phyloP scores from a whole-genome alignment of 2,113 vertebrate genomes.

The Sylvilagus bachmani region DNA sequence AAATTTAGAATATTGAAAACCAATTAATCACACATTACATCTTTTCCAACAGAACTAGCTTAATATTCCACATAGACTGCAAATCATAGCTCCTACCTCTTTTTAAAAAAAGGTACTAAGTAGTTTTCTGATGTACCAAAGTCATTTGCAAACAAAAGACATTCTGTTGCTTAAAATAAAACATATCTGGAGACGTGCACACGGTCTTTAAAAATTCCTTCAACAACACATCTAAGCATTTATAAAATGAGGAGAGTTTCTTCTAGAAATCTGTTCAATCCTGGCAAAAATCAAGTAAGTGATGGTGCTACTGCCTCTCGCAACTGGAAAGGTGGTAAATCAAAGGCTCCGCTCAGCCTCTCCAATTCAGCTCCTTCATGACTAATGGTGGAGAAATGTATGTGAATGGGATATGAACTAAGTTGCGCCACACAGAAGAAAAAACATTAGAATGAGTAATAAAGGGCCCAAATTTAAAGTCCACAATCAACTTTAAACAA shows the following conservation, averaged over 20 bases:
- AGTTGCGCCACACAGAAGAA: slow-evolving; percentile 31
- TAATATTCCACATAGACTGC: slow-evolving; percentile 31
- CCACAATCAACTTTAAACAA: slow-evolving; percentile 74
- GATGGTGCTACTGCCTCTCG: slow-evolving; percentile 25
- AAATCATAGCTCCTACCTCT: slow-evolving; percentile 53
- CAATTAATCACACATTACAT: slow-evolving; percentile 5
- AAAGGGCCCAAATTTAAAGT: slow-evolving; percentile 75
- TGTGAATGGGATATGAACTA: slow-evolving; percentile 65
- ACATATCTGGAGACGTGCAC: slow-evolving; percentile 20
- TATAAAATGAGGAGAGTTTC: slow-evolving; percentile 37
- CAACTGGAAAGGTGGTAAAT: slow-evolving; percentile 63
- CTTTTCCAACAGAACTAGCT: slow-evolving; percentile 54
- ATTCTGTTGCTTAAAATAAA: slow-evolving; percentile 53
- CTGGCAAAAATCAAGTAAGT: slow-evolving; percentile 63
- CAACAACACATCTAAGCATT: slow-evolving; percentile 54
- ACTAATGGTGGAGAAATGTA: slow-evolving; percentile 66
- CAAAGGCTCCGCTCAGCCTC: slow-evolving; percentile 47
- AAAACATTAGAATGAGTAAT: slow-evolving; percentile 59
- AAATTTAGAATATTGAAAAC: slow-evolving; percentile 55
- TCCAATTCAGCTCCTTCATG: slow-evolving; percentile 52
- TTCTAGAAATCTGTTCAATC: slow-evolving; percentile 61
- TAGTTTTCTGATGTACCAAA: slow-evolving; percentile 53
- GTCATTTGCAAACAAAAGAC: slow-evolving; percentile 59
- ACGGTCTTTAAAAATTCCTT: slow-evolving; percentile 31
- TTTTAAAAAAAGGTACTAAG: slow-evolving; percentile 12